Percentiles rank a stretch among this genome's conserved stretches.
phyloP scores from a whole-genome alignment of 2,113 vertebrate genomes.

The Columbina picui region DNA sequence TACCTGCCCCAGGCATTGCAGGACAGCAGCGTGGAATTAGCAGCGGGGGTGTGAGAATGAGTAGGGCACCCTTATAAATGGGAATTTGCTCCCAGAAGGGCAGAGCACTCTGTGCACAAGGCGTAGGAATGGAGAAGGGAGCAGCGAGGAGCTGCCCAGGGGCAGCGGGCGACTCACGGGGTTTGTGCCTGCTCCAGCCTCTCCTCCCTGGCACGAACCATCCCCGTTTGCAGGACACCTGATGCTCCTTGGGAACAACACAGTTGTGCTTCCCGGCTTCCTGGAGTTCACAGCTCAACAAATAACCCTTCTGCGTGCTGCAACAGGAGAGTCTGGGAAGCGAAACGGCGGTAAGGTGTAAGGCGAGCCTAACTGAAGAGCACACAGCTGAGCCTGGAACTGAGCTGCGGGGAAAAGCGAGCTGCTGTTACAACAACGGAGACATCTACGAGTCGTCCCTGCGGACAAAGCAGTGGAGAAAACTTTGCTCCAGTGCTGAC shows the following conservation, averaged over 20 bases:
- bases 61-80: background rate
- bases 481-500: conserved; percentile 65
- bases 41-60: background rate
- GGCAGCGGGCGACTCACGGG: background rate
- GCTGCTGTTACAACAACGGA: background rate
- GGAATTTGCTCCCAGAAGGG: background rate
- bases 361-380: background rate
- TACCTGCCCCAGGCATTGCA: background rate
- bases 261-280: background rate
- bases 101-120: background rate
- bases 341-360: background rate
- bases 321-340: background rate
- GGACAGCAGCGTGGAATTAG: background rate
- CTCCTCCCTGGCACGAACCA: background rate
- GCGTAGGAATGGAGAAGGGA: background rate
- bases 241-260: background rate
- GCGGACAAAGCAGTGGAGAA: conserved; percentile 69
- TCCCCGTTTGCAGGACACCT: background rate
- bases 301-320: background rate
- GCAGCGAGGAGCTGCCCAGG: background rate
- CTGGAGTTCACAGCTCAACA: background rate
- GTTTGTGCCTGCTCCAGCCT: background rate
- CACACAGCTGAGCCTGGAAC: background rate
- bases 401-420: background rate
- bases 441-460: conserved; percentile 26